A percentile compares a stretch with the other conserved stretches of the same genome.
phyloP scores from a whole-genome alignment of 2,888 invertebrate genomes.

The Cynaeus angustus region DNA sequence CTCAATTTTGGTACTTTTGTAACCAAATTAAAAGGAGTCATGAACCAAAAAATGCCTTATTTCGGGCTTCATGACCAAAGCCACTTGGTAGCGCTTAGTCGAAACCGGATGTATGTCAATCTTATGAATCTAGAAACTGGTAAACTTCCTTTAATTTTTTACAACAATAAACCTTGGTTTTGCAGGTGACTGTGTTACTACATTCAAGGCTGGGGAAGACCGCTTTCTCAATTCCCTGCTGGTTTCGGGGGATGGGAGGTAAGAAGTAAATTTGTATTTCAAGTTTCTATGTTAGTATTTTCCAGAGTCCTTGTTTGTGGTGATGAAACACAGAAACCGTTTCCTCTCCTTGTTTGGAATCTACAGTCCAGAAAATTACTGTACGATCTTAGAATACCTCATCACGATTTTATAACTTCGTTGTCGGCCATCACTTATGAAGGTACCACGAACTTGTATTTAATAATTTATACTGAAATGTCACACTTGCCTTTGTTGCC shows the following conservation, averaged over 20 bases:
- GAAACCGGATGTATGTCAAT: constrained; percentile 93
- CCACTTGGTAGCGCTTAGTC: constrained; percentile 86
- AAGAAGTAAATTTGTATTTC: constrained; percentile 42
- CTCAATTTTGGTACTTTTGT: constrained; percentile 83
- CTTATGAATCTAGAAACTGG: constrained; percentile 89
- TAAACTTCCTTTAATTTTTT: constrained; percentile 57
- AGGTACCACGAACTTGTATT: constrained; percentile 71
- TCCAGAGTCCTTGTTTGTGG: constrained; percentile 88
- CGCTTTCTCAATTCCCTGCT: constrained; percentile 90
- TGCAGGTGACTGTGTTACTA: constrained; percentile 85
- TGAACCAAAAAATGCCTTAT: constrained; percentile 95
- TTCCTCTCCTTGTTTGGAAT: constrained; percentile 92
- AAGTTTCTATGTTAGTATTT: constrained; percentile 44
- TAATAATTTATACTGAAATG: too few species aligned
- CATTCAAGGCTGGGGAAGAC: constrained; percentile 93
- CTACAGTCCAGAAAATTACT: constrained; percentile 87
- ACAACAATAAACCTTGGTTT: constrained; percentile 39
- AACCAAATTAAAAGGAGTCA: constrained; percentile 86
- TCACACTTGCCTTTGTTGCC: too few species aligned
- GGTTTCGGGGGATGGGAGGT: constrained; percentile 91
- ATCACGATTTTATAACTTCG: constrained; percentile 90
- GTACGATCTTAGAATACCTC: constrained; percentile 90
- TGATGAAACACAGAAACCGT: constrained; percentile 94
- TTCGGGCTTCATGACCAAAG: constrained; percentile 88
- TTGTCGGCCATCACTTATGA: constrained; percentile 90